Base-by-base conservation (phyloP, 2,113 vertebrate species). In the Lipophrys pholis region DNA sequence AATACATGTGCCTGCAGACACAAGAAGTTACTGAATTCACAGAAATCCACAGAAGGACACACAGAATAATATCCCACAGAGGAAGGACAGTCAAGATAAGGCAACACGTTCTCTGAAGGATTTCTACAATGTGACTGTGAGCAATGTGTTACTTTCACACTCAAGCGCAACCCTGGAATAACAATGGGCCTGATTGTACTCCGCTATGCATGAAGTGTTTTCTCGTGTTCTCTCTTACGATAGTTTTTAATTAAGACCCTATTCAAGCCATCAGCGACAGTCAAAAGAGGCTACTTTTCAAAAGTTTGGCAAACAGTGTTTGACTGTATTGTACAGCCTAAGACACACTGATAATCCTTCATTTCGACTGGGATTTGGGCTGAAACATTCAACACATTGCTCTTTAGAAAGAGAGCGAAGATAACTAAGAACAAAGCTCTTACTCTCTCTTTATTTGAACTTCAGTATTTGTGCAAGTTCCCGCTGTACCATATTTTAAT, bases 161-260 rank as follows among this genome's bases (percentile, higher is more conserved):
- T 56, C 39, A 41, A 68, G 51, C 38, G 60, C 66, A 57, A 63
- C 36, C 35, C n/a, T 38, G 21, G 78, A 80, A 73, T 83, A 72
- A 73, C 60, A 81, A 78, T 73, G 38, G 46, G 35, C 45, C 40
- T 53, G 21, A 30, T 57, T 61, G 57, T 65, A 41, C 55, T 73
- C 54, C 1, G 35, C 50, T 69, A 57, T 50, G 69, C 53, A 74
- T 71, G 62, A 55, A 39, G 68, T 52, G 68, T 63, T 68, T 71
- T 56, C 59, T 56, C 65, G 81, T 81, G 74, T 68, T 81, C 75
- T 46, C 53, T 48, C 42, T 67, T 46, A 49, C 7, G 3, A 35
- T 62, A 51, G 49, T 46, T 82, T 82, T 80, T 73, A 89, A 82
- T 78, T 72, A 82, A 72, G 69, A 65, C 45, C 46, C 41, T 17